These are phyloP conservation scores for Melanotaenia pygmaea DNA, from an alignment of 2,797 vertebrate species.

Conservation along the genomic window DNA sequence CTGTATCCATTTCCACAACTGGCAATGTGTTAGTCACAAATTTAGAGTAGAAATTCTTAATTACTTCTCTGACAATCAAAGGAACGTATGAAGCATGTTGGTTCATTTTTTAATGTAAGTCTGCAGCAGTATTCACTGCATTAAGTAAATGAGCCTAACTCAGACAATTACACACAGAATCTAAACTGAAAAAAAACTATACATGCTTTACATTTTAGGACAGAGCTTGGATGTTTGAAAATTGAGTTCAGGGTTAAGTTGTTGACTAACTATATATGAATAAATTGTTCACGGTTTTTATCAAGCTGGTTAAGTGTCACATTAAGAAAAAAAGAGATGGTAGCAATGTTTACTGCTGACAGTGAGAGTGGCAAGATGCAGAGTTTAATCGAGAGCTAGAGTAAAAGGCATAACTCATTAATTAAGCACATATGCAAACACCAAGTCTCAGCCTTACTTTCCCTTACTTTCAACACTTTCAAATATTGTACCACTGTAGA, in stretches of 20 bases:
- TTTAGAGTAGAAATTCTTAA: not conserved
- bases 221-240: slow-evolving; percentile 29
- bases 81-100: not conserved
- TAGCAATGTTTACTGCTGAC: not conserved
- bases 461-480: no score
- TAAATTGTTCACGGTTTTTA: slow-evolving; percentile 29
- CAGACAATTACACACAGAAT: slow-evolving; percentile 49
- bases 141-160: slow-evolving; percentile 49
- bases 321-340: not conserved
- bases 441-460: no score
- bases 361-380: slow-evolving; percentile 22
- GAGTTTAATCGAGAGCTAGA: slow-evolving; percentile 12
- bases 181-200: slow-evolving; percentile 27
- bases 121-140: slow-evolving; percentile 54
- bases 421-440: no score
- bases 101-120: slow-evolving; percentile 53
- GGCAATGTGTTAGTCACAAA: not conserved
- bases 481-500: no score
- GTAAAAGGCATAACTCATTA: no score
- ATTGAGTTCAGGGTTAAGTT: slow-evolving; percentile 38
- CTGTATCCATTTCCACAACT: no score
- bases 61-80: not conserved
- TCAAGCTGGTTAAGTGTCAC: slow-evolving; percentile 23
- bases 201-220: slow-evolving; percentile 17
- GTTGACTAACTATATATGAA: slow-evolving; percentile 11